Percentiles rank a stretch among this genome's conserved stretches.
Evolutionary conservation across 92 coral and sea anemone genomes (phyloP).

Genomic region (Meandrina meandrites): DNA sequence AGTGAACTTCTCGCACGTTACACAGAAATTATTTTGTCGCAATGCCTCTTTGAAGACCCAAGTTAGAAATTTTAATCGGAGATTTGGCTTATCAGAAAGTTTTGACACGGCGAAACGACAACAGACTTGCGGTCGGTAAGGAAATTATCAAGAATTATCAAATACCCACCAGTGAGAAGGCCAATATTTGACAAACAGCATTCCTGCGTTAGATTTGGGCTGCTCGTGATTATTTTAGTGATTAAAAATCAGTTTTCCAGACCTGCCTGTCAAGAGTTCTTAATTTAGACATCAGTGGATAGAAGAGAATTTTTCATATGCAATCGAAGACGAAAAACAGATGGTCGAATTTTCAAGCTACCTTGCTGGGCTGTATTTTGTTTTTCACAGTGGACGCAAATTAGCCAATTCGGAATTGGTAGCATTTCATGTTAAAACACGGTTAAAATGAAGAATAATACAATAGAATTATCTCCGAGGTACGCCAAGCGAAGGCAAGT

Average conservation of each 20-base stretch:
- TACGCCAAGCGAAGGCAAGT: neutral
- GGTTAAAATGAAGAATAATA: neutral
- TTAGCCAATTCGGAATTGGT: constrained; percentile 15
- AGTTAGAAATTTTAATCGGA: neutral
- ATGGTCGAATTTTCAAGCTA: constrained; percentile 3
- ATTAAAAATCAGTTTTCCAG: constrained; percentile 7
- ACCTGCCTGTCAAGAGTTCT: neutral
- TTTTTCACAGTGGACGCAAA: constrained; percentile 21
- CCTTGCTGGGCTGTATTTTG: neutral
- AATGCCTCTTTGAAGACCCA: neutral
- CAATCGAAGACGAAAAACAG: neutral
- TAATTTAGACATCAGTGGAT: neutral
- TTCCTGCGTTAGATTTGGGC: neutral
- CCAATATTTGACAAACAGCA: neutral
- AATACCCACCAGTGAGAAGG: neutral
- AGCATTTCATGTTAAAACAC: neutral
- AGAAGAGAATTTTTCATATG: neutral
- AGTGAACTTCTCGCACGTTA: neutral
- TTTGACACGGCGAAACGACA: neutral
- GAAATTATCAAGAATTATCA: neutral
- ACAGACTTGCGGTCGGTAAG: neutral
- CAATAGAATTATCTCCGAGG: neutral
- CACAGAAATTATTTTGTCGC: neutral
- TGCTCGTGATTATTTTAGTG: neutral
- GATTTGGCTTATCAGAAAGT: constrained; percentile 7